phyloP scores from a whole-genome alignment of 2,113 vertebrate species.

The Leuciscus idus region DNA sequence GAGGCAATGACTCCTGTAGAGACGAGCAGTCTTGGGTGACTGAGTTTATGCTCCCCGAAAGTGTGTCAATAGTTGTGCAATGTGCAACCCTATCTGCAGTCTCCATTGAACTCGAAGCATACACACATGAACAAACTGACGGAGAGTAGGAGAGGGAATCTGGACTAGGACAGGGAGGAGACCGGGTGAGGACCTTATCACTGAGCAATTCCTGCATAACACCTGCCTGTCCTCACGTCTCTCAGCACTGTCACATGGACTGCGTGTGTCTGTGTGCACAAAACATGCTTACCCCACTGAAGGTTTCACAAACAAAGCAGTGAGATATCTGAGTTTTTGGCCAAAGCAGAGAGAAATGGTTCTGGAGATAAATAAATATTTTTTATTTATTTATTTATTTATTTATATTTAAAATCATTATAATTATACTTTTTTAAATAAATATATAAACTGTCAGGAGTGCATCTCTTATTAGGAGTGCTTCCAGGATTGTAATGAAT shows the following conservation, averaged over 20 bases:
- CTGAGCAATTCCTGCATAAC: conserved; percentile 51
- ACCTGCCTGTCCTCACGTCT: conserved; percentile 64
- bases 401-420: no score
- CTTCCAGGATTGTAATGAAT: neutral
- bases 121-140: conserved; percentile 26
- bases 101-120: conserved; percentile 49
- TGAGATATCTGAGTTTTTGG: no score
- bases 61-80: conserved; percentile 65
- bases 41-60: conserved; percentile 35
- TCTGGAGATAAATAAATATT: no score
- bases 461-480: neutral
- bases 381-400: no score
- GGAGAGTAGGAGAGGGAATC: conserved; percentile 1
- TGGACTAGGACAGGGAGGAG: conserved; percentile 2
- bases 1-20: neutral
- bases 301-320: neutral
- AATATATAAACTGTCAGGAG: neutral
- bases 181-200: conserved; percentile 22
- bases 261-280: neutral
- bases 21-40: neutral
- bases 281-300: neutral
- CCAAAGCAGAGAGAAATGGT: neutral
- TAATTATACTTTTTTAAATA: no score
- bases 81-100: conserved; percentile 53
- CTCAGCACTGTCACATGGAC: conserved; percentile 24